Evolutionary conservation across 2,797 vertebrate species (phyloP).

Genomic region (Chaenodraco wilsoni): DNA sequence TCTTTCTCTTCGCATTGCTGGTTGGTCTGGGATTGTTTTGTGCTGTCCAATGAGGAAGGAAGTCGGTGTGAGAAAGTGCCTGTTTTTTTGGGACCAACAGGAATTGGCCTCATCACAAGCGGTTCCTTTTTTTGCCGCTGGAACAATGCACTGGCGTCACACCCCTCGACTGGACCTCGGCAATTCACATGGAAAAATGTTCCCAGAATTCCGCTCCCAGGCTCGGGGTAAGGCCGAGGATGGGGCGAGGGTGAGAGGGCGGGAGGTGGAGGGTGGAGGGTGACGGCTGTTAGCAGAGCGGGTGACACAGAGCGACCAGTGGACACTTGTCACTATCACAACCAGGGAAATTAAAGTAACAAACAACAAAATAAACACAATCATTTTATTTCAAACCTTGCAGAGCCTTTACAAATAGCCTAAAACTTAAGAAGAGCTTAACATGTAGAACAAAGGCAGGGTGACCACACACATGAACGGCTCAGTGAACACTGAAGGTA

Average conservation of each 20-base stretch:
- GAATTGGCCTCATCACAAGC: slow-evolving; percentile 88
- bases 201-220: slow-evolving; percentile 88
- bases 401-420: not conserved
- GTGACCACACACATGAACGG: slow-evolving; percentile 27
- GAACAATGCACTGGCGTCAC: slow-evolving; percentile 89
- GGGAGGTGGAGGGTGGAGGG: slow-evolving; percentile 72
- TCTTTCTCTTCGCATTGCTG: slow-evolving; percentile 74
- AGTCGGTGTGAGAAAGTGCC: slow-evolving; percentile 88
- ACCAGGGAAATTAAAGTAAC: slow-evolving; percentile 29
- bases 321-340: slow-evolving; percentile 64
- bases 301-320: slow-evolving; percentile 62
- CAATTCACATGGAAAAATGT: slow-evolving; percentile 89
- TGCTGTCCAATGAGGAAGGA: slow-evolving; percentile 87
- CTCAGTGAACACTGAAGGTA: slow-evolving; percentile 26
- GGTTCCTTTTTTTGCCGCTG: slow-evolving; percentile 86
- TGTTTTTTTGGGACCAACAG: slow-evolving; percentile 88
- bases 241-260: slow-evolving; percentile 78
- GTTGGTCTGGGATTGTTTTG: slow-evolving; percentile 85
- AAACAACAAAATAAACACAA: not conserved
- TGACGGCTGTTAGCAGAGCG: slow-evolving; percentile 50
- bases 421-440: not conserved
- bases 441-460: not conserved
- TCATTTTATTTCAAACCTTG: not conserved
- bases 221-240: slow-evolving; percentile 81
- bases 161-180: slow-evolving; percentile 85